Conservation (phyloP, 1,140 invertebrate species). For the Drosophila eugracilis region DNA sequence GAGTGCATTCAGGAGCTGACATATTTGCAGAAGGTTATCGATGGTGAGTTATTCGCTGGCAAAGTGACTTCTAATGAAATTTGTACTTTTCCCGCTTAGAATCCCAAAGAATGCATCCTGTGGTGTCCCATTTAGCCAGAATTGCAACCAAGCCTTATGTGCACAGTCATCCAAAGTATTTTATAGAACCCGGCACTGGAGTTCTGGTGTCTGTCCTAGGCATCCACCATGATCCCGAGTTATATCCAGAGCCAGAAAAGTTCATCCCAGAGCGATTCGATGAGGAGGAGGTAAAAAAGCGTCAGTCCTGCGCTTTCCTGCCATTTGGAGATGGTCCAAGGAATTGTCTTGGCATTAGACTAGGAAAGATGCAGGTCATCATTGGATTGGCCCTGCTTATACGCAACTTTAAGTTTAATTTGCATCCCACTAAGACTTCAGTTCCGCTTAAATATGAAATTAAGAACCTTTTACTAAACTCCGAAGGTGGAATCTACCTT, state of each 20-base stretch:
- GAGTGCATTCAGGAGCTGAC: conserved; percentile 71
- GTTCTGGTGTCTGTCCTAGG: conserved; percentile 87
- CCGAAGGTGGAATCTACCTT: conserved; percentile 55
- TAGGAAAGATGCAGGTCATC: conserved; percentile 88
- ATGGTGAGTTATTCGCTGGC: conserved; percentile 31
- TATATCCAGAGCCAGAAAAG: conserved; percentile 80
- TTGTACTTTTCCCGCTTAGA: conserved; percentile 72
- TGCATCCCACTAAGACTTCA: conserved; percentile 42
- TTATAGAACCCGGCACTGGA: conserved; percentile 87
- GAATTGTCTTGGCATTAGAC: conserved; percentile 86
- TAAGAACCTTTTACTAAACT: conserved; percentile 38
- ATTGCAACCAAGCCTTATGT: conserved; percentile 85
- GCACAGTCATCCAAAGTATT: conserved; percentile 87
- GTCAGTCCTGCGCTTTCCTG: conserved; percentile 54
- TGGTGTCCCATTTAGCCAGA: conserved; percentile 86
- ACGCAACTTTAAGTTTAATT: conserved; percentile 58
- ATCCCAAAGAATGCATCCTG: conserved; percentile 88
- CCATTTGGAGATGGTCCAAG: conserved; percentile 69
- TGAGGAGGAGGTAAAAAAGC: conserved; percentile 73
- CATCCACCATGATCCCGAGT: conserved; percentile 87
- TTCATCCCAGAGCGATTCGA: conserved; percentile 87
- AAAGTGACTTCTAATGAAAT: too few species aligned
- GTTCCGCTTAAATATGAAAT: conserved; percentile 45
- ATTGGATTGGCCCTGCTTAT: conserved; percentile 85
- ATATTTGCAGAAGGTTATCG: conserved; percentile 73